Percentiles rank a stretch among this genome's conserved stretches.
Evolutionary conservation across 2,797 vertebrate species (phyloP).

Genomic region (Sardinella longiceps): DNA sequence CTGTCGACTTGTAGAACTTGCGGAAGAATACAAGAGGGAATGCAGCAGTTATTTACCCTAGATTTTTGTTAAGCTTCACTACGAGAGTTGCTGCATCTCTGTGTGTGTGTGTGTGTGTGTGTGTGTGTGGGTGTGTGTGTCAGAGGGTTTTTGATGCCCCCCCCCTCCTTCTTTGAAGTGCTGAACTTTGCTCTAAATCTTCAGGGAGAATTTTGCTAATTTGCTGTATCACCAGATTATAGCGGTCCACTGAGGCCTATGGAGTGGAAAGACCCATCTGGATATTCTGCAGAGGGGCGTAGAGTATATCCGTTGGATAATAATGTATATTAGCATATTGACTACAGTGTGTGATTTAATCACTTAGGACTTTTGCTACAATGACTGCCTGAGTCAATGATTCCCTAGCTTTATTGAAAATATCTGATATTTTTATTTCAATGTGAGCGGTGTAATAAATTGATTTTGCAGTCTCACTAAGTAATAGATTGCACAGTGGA

Average conservation of each 20-base stretch:
- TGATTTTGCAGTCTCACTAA: background rate
- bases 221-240: background rate
- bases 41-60: background rate
- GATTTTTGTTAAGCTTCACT: conserved; percentile 2
- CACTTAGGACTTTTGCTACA: background rate
- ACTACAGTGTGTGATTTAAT: conserved; percentile 2
- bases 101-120: too few species aligned
- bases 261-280: conserved; percentile 16
- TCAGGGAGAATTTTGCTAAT: conserved; percentile 3
- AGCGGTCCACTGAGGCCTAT: background rate
- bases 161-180: background rate
- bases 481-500: background rate
- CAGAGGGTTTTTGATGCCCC: background rate
- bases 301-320: background rate
- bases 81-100: conserved; percentile 10
- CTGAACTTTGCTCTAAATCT: background rate
- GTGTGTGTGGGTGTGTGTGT: too few species aligned
- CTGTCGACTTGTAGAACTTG: conserved; percentile 16
- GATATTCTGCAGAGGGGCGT: background rate
- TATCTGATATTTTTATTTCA: background rate
- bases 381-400: background rate
- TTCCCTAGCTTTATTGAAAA: background rate
- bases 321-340: background rate
- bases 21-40: background rate
- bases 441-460: background rate